Base-by-base conservation (phyloP, 2,888 invertebrate genomes). In the Allygus modestus region DNA sequence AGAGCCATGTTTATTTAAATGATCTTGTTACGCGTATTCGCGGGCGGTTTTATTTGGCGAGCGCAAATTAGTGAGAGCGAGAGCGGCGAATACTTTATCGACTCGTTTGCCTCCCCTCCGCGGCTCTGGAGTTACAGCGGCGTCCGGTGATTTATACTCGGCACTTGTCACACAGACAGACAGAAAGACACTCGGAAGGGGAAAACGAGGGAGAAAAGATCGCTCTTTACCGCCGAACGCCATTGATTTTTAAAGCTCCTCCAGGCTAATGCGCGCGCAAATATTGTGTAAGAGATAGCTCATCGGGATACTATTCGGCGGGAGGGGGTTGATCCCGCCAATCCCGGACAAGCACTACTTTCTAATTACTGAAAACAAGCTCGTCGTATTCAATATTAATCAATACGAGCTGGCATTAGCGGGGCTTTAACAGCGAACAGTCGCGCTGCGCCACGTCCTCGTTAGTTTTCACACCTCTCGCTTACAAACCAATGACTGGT, bases 171-270 rank as follows among this genome's bases (percentile, higher is more conserved):
- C 51, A 58, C 51, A 58, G 43, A 73, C 51, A 33, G 41, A 51
- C 51, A 65, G 69, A 41, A 41, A 73, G 73, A 73, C 41, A 73
- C 23, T 69, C 37, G 82, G 65, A 28, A 41, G n/a, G 79, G 58
- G 26, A 23, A n/a, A n/a, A n/a, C n/a, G n/a, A 65, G 51, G 83
- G 86, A 82, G 51, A 81, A 73, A 79, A 58, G 41, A 28, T 41
- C 87, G 87, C 23, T 71, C 77, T 43, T 43, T 46, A 51, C 28
- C 51, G 46, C 17, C 28, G 51, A 51, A 87, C 87, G 87, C 89
- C 89, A 89, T 89, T 88, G 89, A 89, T 89, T 89, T 89, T 89
- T 88, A 88, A 88, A 88, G n/a, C 85, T 84, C 81, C 82, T 83
- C 83, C 75, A 65, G 85, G 86, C 86, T 86, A 87, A 87, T 87